Evolutionary conservation across 2,888 invertebrate genomes (phyloP).

Genomic region (Anthrax anthrax): DNA sequence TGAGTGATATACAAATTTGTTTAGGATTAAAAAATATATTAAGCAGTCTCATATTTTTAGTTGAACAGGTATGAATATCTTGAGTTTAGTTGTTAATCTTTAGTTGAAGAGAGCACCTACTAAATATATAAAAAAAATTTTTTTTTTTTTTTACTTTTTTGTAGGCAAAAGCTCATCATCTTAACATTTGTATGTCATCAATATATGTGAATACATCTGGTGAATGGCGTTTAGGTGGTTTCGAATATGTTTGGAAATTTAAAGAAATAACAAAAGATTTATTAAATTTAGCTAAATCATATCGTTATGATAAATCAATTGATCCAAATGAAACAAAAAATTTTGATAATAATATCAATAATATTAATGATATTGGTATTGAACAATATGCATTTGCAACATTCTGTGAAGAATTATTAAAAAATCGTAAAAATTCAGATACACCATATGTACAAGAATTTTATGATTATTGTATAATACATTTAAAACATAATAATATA

Average conservation of each 20-base stretch:
- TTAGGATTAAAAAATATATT: conserved; percentile 70
- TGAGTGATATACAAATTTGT: conserved; percentile 68
- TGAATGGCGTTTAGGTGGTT: conserved; percentile 74
- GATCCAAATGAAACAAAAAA: conserved; percentile 50
- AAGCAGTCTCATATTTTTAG: conserved; percentile 67
- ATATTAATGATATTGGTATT: conserved; percentile 39
- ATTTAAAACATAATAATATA: conserved; percentile 51
- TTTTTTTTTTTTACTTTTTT: conserved; percentile 10
- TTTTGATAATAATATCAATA: conserved; percentile 8
- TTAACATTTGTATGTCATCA: conserved; percentile 65
- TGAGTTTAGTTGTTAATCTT: no score
- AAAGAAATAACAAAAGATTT: conserved; percentile 49
- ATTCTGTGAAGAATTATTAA: conserved; percentile 59
- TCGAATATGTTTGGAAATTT: conserved; percentile 63
- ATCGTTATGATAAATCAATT: conserved; percentile 57
- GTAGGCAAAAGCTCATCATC: conserved; percentile 61
- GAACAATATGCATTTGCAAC: conserved; percentile 67
- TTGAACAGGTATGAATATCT: conserved; percentile 46
- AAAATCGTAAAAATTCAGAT: conserved; percentile 35
- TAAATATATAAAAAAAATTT: no score
- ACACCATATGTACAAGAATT: conserved; percentile 57
- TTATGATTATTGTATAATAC: conserved; percentile 50
- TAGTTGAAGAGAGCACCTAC: no score
- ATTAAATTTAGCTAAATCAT: conserved; percentile 49
- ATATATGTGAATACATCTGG: conserved; percentile 74